These are phyloP conservation scores for Zygogramma bicolorata DNA, from an alignment of 2,888 invertebrate genomes.

Conservation along the genomic window DNA sequence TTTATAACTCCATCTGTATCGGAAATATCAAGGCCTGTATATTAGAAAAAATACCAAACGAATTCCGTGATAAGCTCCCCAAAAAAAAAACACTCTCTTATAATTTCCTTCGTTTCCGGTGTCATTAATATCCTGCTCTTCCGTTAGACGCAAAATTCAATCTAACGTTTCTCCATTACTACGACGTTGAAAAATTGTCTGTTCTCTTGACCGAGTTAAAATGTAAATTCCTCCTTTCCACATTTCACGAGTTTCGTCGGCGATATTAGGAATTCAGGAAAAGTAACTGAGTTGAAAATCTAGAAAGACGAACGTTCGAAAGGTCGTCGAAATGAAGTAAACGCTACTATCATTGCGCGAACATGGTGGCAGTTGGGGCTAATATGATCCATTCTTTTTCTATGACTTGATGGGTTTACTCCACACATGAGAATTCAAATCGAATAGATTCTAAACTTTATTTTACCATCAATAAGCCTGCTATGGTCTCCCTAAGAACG, in stretches of 20 bases:
- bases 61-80: not conserved
- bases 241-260: slow-evolving; percentile 27
- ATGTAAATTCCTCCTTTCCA: slow-evolving; percentile 28
- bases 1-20: too few species aligned
- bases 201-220: slow-evolving; percentile 19
- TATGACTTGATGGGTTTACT: too few species aligned
- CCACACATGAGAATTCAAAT: too few species aligned
- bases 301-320: not conserved
- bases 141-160: slow-evolving; percentile 24
- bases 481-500: too few species aligned
- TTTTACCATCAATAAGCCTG: too few species aligned
- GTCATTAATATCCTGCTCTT: slow-evolving; percentile 27
- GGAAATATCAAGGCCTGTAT: too few species aligned
- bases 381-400: too few species aligned
- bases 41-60: not conserved
- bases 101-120: slow-evolving; percentile 24
- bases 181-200: slow-evolving; percentile 32
- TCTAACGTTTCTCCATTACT: slow-evolving; percentile 24
- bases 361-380: too few species aligned
- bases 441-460: too few species aligned
- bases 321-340: too few species aligned
- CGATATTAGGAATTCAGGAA: slow-evolving; percentile 24
- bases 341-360: too few species aligned
- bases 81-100: not conserved
- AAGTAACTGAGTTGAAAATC: slow-evolving; percentile 1